Evolutionary conservation across 2,888 invertebrate genomes (phyloP), one percentile per base, ranked within the genome.

Genomic region (Asteroscopus sphinx): DNA sequence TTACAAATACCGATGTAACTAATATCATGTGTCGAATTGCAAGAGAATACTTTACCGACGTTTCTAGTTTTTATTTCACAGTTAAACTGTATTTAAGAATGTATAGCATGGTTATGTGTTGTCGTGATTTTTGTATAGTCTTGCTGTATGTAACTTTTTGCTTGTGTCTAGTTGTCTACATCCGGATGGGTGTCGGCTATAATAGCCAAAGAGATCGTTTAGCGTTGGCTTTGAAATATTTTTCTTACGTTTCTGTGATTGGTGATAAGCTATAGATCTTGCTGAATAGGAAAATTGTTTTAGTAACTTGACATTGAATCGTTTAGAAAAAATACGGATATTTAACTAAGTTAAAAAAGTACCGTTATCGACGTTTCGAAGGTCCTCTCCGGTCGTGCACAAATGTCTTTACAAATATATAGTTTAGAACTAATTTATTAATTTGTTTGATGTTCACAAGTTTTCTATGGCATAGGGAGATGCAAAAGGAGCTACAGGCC

Each of bases 1-100:
- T 39, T 39, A 53, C 46, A 44, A 68, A 54, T 64, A 54, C 42
- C 35, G 8, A 68, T 47, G 69, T 62, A 68, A 68, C 64, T 63
- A 47, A 63, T 30, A 41, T 16, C 17, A 44, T 33, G 48, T 65
- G 64, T 64, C 65, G 36, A 55, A 63, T 69, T 13, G 40, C 40
- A 28, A 32, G 56, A 47, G 64, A 68, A 54, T 41, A 54, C 32
- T 45, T 61, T 33, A 41, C 40, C 11, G 37, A 41, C 33, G 21
- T 36, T 61, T 61, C 62, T 37, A 62, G 68, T 64, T 42, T 51
- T 69, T 69, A 52, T 51, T 69, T 12, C 21, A 9, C 32, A 40
- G 49, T 58, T 58, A 58, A 49, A 47, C 40, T 52, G 30, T 56
- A 48, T 52, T 56, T 15, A 44, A 66, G 44, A 52, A 41, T 56